Evolutionary conservation across 2,888 invertebrate genomes (phyloP).

Genomic region (Amphimallon solstitiale): DNA sequence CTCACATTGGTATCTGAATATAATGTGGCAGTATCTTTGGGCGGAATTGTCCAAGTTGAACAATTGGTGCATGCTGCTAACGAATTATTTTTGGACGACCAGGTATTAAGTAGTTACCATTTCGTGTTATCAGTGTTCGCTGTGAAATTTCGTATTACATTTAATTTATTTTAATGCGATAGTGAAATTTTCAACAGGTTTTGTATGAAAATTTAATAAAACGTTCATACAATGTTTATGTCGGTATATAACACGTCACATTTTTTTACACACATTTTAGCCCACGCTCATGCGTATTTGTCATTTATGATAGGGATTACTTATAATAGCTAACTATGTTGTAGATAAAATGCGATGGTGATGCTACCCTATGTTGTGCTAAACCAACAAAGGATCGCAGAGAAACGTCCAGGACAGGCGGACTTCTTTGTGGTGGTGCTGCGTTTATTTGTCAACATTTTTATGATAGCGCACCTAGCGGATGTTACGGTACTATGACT

Average conservation of each 20-base stretch:
- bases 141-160: no score
- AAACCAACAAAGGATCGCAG: conserved; percentile 75
- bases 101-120: conserved; percentile 72
- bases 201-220: no score
- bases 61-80: conserved; percentile 94
- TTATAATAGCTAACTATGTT: no score
- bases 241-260: no score
- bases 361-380: conserved; percentile 94
- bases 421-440: conserved; percentile 88
- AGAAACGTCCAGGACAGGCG: conserved; percentile 70
- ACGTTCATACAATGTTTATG: no score
- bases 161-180: no score
- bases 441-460: conserved; percentile 96
- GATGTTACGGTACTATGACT: conserved; percentile 97
- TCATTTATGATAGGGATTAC: no score
- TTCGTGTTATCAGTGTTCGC: no score
- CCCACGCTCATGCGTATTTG: no score
- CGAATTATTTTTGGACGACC: conserved; percentile 93
- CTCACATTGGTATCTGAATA: conserved; percentile 90
- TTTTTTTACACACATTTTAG: no score
- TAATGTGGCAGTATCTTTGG: conserved; percentile 79
- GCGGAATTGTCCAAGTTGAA: conserved; percentile 88
- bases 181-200: no score
- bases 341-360: conserved; percentile 87
- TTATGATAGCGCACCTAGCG: conserved; percentile 98